phyloP scores from a whole-genome alignment of 2,113 vertebrate species.

The Tychaedon coryphoeus region DNA sequence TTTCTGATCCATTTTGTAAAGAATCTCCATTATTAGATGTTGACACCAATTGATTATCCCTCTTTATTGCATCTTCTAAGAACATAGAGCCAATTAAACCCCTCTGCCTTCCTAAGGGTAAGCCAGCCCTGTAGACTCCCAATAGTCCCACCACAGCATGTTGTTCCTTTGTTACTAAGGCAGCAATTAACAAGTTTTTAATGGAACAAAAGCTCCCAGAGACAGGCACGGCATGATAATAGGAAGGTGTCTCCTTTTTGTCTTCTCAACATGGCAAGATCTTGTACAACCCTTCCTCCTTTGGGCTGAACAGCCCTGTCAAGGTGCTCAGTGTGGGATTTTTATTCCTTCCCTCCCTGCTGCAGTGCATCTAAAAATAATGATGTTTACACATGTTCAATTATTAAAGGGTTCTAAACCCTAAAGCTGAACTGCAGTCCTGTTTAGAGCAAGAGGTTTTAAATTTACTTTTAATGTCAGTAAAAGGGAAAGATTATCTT shows the following conservation, averaged over 20 bases:
- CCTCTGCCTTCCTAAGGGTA: conserved; percentile 35
- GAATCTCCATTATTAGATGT: conserved; percentile 11
- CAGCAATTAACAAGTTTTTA: conserved; percentile 72
- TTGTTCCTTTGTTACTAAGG: conserved; percentile 68
- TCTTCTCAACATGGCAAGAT: not conserved
- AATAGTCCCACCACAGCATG: conserved; percentile 48
- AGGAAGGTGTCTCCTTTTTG: conserved; percentile 37
- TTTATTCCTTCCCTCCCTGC: not conserved
- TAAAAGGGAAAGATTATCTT: not conserved
- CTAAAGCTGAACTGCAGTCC: not conserved
- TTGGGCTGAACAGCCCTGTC: not conserved
- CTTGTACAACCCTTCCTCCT: not conserved
- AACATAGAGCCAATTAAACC: conserved; percentile 65
- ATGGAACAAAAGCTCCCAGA: conserved; percentile 58
- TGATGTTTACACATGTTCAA: not conserved
- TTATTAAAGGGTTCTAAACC: conserved; percentile 4
- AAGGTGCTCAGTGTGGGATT: not conserved
- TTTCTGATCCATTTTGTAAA: conserved; percentile 28
- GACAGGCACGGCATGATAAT: conserved; percentile 48
- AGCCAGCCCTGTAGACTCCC: conserved; percentile 22
- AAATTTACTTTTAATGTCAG: not conserved
- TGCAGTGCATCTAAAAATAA: not conserved
- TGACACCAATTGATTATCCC: conserved; percentile 42
- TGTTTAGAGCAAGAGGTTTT: not conserved
- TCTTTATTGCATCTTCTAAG: conserved; percentile 37